Evolutionary conservation across 2,113 vertebrate genomes (phyloP), one percentile per base, ranked within the genome.

Genomic region (Argyrosomus japonicus): DNA sequence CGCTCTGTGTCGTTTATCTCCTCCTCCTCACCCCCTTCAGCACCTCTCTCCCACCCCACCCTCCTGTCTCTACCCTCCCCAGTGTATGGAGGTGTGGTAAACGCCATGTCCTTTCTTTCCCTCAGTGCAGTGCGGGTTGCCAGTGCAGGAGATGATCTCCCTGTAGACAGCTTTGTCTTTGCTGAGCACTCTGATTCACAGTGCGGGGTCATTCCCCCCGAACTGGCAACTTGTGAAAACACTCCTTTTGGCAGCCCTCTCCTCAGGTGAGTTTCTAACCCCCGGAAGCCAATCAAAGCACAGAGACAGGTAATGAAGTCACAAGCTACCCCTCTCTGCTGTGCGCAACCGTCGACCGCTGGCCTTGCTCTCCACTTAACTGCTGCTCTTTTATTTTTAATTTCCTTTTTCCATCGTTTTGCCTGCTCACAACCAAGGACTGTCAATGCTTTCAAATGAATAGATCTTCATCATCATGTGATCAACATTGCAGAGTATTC

Each of bases 101-200:
- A 96, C 91, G 25, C 93, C 89, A 36, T 96, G 86, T 97, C 96
- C 87, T 96, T 96, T 97, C 84, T 96, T 93, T 96, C 92, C 92
- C 94, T 96, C 94, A 98, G 98, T 96, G 96, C 96, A 95, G 95
- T 95, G 97, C 91, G 97, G 94, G 93, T 93, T 93, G 93, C 90
- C 93, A 94, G 90, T 95, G 94, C 96, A 95, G 95, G 88, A 96
- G 96, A 95, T 95, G 96, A 96, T 96, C 89, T 87, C 92, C 95
- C 96, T 91, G 74, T 96, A 96, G 95, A 95, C 95, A 96, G 92
- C 93, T 95, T 96, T 95, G 90, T 94, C 95, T 97, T 93, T 97
- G 97, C 94, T 96, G 96, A 94, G 95, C 95, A 94, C 96, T 95
- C 94, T 96, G 95, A 92, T 88, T 94, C 92, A 93, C 96, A 92